Evolutionary conservation across 2,113 vertebrate species (phyloP).

Genomic region (Cottus gobio): DNA sequence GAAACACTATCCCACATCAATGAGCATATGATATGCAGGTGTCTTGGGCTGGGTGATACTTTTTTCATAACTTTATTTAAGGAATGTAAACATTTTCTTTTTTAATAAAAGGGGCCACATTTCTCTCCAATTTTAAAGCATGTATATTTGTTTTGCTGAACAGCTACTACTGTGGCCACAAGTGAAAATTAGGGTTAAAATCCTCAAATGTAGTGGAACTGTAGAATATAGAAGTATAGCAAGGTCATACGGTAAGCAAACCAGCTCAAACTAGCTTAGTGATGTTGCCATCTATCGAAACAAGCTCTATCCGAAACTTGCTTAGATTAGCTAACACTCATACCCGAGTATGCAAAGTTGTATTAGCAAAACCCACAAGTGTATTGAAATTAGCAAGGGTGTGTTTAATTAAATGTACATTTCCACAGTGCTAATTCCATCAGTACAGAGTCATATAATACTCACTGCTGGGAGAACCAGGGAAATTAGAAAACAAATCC

Average conservation of each 20-base stretch:
- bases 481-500: not conserved
- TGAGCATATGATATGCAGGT: not conserved
- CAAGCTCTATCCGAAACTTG: not conserved
- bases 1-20: constrained; percentile 23
- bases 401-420: not conserved
- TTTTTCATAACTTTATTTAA: not conserved
- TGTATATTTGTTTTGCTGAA: not conserved
- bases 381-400: not conserved
- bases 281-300: not conserved
- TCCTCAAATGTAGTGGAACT: not conserved
- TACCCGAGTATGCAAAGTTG: not conserved
- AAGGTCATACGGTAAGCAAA: not conserved
- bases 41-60: not conserved
- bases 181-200: not conserved
- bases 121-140: not conserved
- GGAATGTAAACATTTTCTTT: not conserved
- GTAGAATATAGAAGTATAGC: not conserved
- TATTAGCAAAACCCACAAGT: not conserved
- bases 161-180: not conserved
- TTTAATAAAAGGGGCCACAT: not conserved
- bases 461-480: not conserved
- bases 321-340: not conserved
- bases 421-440: not conserved
- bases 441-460: not conserved
- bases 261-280: not conserved